A percentile compares a stretch with the other conserved stretches of the same genome.
These are phyloP conservation scores for Eupithecia subfuscata DNA, from an alignment of 2,888 invertebrate species.

Conservation along the genomic window DNA sequence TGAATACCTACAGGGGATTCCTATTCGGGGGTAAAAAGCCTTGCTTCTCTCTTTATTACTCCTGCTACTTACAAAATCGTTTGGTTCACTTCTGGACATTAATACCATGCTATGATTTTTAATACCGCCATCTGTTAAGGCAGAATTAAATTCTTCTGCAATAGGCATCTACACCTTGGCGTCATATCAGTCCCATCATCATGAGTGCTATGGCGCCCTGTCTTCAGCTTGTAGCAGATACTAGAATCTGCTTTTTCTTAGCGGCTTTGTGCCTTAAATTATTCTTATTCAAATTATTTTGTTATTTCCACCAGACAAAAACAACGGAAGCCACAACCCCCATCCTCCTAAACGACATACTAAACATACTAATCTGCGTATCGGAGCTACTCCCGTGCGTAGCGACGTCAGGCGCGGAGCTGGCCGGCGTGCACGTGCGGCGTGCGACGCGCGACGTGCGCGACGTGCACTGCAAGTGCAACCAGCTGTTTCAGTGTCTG, in stretches of 20 bases:
- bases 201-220: too few species aligned
- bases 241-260: too few species aligned
- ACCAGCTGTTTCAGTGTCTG: conserved; percentile 89
- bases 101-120: too few species aligned
- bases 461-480: conserved; percentile 93
- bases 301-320: conserved; percentile 78
- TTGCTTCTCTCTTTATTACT: not conserved
- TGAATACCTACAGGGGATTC: not conserved
- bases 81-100: too few species aligned
- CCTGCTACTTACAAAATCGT: not conserved
- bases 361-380: conserved; percentile 90
- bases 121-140: too few species aligned
- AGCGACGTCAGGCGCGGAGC: conserved; percentile 85
- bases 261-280: too few species aligned
- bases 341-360: conserved; percentile 87
- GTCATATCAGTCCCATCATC: too few species aligned
- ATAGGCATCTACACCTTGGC: too few species aligned
- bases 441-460: conserved; percentile 88
- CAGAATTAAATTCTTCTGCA: too few species aligned
- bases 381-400: conserved; percentile 89
- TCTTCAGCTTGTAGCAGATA: too few species aligned
- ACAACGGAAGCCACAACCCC: conserved; percentile 83
- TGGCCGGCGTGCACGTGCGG: conserved; percentile 84
- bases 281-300: too few species aligned
- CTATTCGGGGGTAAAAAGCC: not conserved